A percentile compares a stretch with the other conserved stretches of the same genome.
Conservation (phyloP, 2,888 invertebrate genomes). For the Bellardia pandia region DNA sequence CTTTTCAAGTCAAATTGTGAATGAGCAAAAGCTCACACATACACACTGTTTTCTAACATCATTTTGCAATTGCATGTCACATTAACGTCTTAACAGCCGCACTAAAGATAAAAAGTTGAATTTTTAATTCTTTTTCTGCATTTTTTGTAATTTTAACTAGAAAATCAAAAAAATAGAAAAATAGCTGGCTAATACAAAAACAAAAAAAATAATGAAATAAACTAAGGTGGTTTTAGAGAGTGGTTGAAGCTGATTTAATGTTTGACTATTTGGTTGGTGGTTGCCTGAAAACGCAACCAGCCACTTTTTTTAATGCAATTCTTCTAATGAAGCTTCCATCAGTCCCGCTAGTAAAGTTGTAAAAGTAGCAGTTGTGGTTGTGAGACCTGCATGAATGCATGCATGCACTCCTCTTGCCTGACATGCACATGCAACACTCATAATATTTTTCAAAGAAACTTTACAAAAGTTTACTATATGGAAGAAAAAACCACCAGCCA, state of each 20-base stretch:
- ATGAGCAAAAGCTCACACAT: slow-evolving; percentile 21
- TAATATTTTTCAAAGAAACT: slow-evolving; percentile 14
- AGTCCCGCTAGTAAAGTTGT: not conserved
- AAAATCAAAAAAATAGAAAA: slow-evolving; percentile 35
- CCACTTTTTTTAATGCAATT: not conserved
- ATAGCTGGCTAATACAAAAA: slow-evolving; percentile 42
- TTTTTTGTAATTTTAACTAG: slow-evolving; percentile 25
- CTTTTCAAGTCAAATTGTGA: slow-evolving; percentile 45
- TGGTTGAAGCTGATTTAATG: slow-evolving; percentile 53
- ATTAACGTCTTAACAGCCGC: slow-evolving; percentile 74
- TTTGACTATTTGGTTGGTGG: slow-evolving; percentile 53
- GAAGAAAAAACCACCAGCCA: slow-evolving; percentile 46
- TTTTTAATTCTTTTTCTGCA: slow-evolving; percentile 15
- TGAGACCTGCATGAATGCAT: slow-evolving; percentile 45
- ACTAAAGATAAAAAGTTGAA: slow-evolving; percentile 54
- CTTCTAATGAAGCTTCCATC: slow-evolving; percentile 50
- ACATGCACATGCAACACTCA: slow-evolving; percentile 59
- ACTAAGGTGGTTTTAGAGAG: not conserved
- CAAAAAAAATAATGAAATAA: slow-evolving; percentile 27
- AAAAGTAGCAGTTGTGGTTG: not conserved
- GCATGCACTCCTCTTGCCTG: slow-evolving; percentile 36
- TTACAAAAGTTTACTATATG: not conserved
- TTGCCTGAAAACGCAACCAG: slow-evolving; percentile 38
- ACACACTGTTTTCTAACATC: slow-evolving; percentile 49
- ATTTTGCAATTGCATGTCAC: slow-evolving; percentile 75